Base-by-base conservation (phyloP, 2,888 invertebrate species). In the Eupithecia tripunctaria region DNA sequence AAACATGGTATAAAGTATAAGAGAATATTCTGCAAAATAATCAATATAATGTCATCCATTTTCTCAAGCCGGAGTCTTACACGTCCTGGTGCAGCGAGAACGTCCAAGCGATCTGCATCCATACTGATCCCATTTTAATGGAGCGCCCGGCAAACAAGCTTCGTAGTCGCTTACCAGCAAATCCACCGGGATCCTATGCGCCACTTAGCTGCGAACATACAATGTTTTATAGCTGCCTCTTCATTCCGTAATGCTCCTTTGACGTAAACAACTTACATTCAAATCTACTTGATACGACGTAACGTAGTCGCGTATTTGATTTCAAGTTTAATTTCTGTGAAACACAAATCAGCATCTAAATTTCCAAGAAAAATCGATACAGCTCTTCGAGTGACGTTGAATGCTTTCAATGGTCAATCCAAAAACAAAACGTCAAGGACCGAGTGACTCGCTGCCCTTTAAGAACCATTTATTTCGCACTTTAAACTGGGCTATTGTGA, bases 41-140 rank as follows among this genome's bases (percentile, higher is more conserved):
- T 79, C 79, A 79, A 79, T 78, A 75, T 62, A 73, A 68, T 76
- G 76, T 80, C 74, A 83, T 85, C 82, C 82, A 83, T 86, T 82
- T 82, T 79, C 82, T 67, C 71, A 79, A 79, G 79, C 77, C 63
- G 81, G 79, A 77, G 77, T 83, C 81, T 85, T 82, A 74, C 81
- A 79, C 83, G 86, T 86, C 85, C 81, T 81, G 82, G 77, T 82
- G 85, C 85, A 85, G 82, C 81, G 78, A 67, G 75, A 76, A 80
- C 77, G 91, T 91, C 92, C 93, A 86, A 85, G 88, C 91, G 91
- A 94, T 94, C 92, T 94, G 93, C 94, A 94, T 94, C 91, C 89
- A 85, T 85, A 84, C 91, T 94, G 94, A 94, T 94, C 94, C 94
- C 87, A 93, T 94, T 94, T 94, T 94, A 94, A 94, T 94, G 93